Conservation (phyloP, 2,888 invertebrate genomes). For the Lasioglossum leucozonium region DNA sequence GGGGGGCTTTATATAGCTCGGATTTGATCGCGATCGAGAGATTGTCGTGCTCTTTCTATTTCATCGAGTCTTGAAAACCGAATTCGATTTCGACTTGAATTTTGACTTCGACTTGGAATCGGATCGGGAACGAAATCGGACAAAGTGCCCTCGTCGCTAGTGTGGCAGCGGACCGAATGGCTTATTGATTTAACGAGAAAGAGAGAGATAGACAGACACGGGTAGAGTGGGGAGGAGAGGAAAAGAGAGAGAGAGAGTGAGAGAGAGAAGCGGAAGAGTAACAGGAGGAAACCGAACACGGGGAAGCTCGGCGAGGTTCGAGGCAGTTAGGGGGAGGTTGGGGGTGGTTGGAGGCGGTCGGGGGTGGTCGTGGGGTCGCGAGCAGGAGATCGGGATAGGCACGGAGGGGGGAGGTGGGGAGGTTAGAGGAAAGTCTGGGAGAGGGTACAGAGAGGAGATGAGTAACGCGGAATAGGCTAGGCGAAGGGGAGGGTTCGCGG, state of each 20-base stretch:
- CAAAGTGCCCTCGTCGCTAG: constrained; percentile 59
- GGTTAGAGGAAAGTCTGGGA: constrained; percentile 40
- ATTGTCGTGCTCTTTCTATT: not conserved
- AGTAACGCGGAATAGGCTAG: constrained; percentile 57
- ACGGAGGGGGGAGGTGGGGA: constrained; percentile 15
- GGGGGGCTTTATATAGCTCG: not conserved
- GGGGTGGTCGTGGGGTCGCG: constrained; percentile 25
- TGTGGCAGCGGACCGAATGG: constrained; percentile 65
- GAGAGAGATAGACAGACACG: constrained; percentile 39
- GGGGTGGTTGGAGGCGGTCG: constrained; percentile 23
- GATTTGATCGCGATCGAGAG: not conserved
- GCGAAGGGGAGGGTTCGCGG: constrained; percentile 41
- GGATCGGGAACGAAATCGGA: constrained; percentile 55
- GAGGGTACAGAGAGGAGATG: constrained; percentile 50
- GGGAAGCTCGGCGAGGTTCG: constrained; percentile 40
- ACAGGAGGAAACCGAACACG: constrained; percentile 44
- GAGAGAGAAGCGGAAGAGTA: constrained; percentile 38
- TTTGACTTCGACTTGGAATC: constrained; percentile 1
- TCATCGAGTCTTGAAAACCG: not conserved
- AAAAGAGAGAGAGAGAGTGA: constrained; percentile 36
- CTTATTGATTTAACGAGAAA: constrained; percentile 74
- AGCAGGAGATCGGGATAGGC: constrained; percentile 27
- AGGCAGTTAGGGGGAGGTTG: constrained; percentile 35
- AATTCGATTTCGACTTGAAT: not conserved
- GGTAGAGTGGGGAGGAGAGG: constrained; percentile 30